Evolutionary conservation across 2,888 invertebrate species (phyloP).

Genomic region (Chromoteleia sp.): DNA sequence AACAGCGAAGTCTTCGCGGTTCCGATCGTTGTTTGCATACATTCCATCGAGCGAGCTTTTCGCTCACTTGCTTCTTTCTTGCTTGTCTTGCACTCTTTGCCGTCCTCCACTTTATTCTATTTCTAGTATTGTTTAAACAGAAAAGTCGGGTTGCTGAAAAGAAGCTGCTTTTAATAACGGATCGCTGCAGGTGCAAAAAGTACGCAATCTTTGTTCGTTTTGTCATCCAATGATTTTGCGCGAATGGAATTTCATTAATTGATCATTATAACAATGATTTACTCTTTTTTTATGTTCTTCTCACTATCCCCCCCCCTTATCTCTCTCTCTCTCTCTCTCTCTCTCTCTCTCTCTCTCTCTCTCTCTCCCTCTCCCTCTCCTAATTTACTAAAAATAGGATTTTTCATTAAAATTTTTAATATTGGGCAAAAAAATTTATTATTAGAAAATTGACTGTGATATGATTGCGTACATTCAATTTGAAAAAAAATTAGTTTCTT

Average conservation of each 20-base stretch:
- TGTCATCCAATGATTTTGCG: neutral
- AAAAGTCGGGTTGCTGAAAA: neutral
- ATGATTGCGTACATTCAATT: no score
- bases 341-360: no score
- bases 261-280: slow-evolving; percentile 2
- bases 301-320: no score
- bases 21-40: slow-evolving; percentile 44
- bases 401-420: no score
- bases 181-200: neutral
- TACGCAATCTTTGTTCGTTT: neutral
- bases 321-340: no score
- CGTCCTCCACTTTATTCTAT: neutral
- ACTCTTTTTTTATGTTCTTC: no score
- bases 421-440: no score
- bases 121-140: no score
- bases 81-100: neutral
- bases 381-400: no score
- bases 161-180: slow-evolving; percentile 4
- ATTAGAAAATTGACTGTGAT: no score
- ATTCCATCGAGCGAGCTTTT: slow-evolving; percentile 28
- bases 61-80: neutral
- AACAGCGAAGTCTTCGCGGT: slow-evolving; percentile 32
- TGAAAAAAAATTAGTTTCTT: no score
- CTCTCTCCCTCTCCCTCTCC: no score
- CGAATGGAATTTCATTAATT: neutral